Evolutionary conservation across 2,888 invertebrate species (phyloP), one percentile per base, ranked within the genome.

Genomic region (Nemotelus nigrinus): DNA sequence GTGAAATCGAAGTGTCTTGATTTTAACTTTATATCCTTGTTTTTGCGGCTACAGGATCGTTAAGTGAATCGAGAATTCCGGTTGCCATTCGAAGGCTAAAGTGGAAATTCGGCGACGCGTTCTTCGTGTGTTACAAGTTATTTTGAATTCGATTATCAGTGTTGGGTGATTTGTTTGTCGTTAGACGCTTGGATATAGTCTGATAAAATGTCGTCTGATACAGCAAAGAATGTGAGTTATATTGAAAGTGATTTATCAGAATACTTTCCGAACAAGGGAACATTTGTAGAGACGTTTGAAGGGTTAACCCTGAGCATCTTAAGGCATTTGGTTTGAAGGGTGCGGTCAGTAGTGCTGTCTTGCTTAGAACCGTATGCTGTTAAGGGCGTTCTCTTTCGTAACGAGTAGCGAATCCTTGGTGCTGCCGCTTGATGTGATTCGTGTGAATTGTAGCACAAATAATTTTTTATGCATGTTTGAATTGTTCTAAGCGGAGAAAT

Each of bases 141-240:
- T 25, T 25, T 25, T 25, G 25, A 55, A 43, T 67, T 70, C 47
- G 55, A 53, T 8, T 45, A 45, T 43, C 55, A 55, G 43, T 67
- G 4, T 70, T 41, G 53, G 53, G 39, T 63, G 58, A 4, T 41
- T 53, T 68, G 2, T 25, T 8, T 68, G 50, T n/a, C 53, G 70
- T 55, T 53, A n/a, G 43, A 7, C 55, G 70, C n/a, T 53, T n/a
- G 43, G 7, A 65, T 6, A 8, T 41, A 43, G n/a, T 10, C 39
- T 43, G 53, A n/a, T 5, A 70, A 70, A 41, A 72, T 72, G 72
- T 72, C 72, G 45, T 72, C 72, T 25, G 72, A 72, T 58, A 72
- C 72, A 3, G 72, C 72, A 7, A 72, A 72, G 48, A 72, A 72
- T 58, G 72, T 72, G 47, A 72, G 72, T 72, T 39, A 53, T 7